Percentiles rank a stretch among this genome's conserved stretches.
Evolutionary conservation across 2,113 vertebrate species (phyloP).

Genomic region (Rhegmatorhina hoffmannsi): DNA sequence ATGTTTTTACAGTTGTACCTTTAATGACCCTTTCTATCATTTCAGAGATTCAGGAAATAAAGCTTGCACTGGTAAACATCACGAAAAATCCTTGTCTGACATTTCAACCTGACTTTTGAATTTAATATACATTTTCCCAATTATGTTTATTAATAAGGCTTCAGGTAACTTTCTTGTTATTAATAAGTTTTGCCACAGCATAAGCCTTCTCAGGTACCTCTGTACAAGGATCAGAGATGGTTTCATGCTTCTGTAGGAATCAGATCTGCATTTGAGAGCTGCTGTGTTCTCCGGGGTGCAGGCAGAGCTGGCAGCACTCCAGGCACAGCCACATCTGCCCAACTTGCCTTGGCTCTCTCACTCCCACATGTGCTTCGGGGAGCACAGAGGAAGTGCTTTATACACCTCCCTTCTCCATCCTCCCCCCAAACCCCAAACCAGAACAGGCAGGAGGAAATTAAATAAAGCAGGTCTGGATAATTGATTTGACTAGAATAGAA

Average conservation of each 20-base stretch:
- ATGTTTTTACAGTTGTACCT: not conserved
- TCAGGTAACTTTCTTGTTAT: not conserved
- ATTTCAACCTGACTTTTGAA: conserved; percentile 3
- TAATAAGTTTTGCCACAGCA: not conserved
- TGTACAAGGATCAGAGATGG: not conserved
- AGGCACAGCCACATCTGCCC: not conserved
- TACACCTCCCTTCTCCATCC: accelerated
- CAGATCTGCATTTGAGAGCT: not conserved
- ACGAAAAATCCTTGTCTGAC: not conserved
- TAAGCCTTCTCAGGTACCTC: not conserved
- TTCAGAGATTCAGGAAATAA: not conserved
- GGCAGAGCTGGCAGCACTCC: not conserved
- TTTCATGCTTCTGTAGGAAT: not conserved
- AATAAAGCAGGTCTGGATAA: not conserved
- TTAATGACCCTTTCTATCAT: conserved; percentile 7
- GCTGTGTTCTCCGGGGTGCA: not conserved
- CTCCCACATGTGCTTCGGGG: accelerated
- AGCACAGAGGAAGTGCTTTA: not conserved
- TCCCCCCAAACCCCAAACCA: not conserved
- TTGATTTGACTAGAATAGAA: not conserved
- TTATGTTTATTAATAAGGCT: not conserved
- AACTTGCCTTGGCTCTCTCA: not conserved
- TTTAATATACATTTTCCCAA: not conserved
- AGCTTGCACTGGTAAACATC: not conserved
- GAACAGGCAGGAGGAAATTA: not conserved